These are phyloP conservation scores for Picus viridis DNA, from an alignment of 2,797 vertebrate species.

Conservation along the genomic window DNA sequence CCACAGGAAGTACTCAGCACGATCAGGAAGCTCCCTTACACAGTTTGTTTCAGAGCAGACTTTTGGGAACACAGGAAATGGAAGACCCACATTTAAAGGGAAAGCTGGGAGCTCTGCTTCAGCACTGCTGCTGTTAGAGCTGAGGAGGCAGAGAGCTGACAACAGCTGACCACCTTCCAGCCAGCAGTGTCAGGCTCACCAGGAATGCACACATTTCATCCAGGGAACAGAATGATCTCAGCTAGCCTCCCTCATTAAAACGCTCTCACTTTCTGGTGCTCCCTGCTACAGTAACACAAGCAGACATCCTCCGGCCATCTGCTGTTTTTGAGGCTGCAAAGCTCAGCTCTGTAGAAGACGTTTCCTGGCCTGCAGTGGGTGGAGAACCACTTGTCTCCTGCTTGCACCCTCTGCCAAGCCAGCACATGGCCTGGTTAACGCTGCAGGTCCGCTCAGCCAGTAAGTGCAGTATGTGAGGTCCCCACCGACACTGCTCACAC, in stretches of 20 bases:
- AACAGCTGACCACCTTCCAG: slow-evolving; percentile 32
- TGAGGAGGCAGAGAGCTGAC: not conserved
- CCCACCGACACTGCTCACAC: not conserved
- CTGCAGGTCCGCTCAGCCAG: not conserved
- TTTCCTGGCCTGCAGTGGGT: slow-evolving; percentile 57
- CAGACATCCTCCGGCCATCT: slow-evolving; percentile 31
- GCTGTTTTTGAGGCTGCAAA: slow-evolving; percentile 59
- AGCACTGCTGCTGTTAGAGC: slow-evolving; percentile 5
- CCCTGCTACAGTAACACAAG: slow-evolving; percentile 45
- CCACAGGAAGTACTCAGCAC: slow-evolving; percentile 3
- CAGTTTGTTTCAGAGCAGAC: not conserved
- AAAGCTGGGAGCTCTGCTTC: slow-evolving; percentile 1
- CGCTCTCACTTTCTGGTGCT: slow-evolving; percentile 39
- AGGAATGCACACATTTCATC: not conserved
- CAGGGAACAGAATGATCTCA: slow-evolving; percentile 43
- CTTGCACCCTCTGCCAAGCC: slow-evolving; percentile 24
- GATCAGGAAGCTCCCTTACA: slow-evolving; percentile 15
- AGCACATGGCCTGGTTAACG: not conserved
- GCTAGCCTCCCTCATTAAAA: slow-evolving; percentile 40
- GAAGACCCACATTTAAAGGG: not conserved
- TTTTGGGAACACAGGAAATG: slow-evolving; percentile 51
- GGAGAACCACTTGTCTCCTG: slow-evolving; percentile 40
- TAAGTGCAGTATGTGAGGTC: not conserved
- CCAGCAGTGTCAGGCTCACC: not conserved
- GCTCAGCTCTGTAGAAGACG: slow-evolving; percentile 40